Evolutionary conservation across 2,888 invertebrate genomes (phyloP).

Genomic region (Halocaridina rubra): DNA sequence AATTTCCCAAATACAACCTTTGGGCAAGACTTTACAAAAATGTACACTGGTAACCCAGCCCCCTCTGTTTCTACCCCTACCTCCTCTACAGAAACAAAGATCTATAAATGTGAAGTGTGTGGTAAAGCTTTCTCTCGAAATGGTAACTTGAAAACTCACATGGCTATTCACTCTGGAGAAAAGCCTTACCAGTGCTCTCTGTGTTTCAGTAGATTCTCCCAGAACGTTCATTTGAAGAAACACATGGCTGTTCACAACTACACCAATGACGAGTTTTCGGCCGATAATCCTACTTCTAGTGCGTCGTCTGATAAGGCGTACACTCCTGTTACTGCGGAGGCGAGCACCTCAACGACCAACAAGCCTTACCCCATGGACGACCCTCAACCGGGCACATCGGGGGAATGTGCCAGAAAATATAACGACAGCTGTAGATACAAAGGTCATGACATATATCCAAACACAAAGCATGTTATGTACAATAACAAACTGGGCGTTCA

Average conservation of each 20-base stretch:
- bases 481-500: not conserved
- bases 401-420: not conserved
- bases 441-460: not conserved
- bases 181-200: not conserved
- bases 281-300: too few species aligned
- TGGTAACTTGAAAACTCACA: not conserved
- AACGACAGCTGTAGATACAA: not conserved
- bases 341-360: too few species aligned
- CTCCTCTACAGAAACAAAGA: not conserved
- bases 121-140: not conserved
- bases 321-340: too few species aligned
- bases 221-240: conserved; percentile 14
- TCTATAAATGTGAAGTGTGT: not conserved
- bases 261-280: not conserved
- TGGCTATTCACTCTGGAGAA: not conserved
- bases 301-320: too few species aligned
- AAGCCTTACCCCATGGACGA: too few species aligned
- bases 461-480: not conserved
- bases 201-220: not conserved
- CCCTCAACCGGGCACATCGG: not conserved
- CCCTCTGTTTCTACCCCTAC: too few species aligned
- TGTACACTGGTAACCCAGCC: too few species aligned
- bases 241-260: conserved; percentile 31
- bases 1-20: not conserved
- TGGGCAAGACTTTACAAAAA: not conserved